A percentile compares a stretch with the other conserved stretches of the same genome.
These are phyloP conservation scores for sheep (Ovis aries) DNA, from an alignment of 2,113 vertebrate genomes.

Conservation along the genomic window ARS-UI_Ramb_v3.0 NC_056054.1:87809001-87809500, in stretches of 20 bases:
- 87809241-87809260: not conserved
- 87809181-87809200: not conserved
- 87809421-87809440: not conserved
- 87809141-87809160: not conserved
- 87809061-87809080: slow-evolving; percentile 53
- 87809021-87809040: slow-evolving; percentile 45
- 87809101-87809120: slow-evolving; percentile 14
- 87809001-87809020: slow-evolving; percentile 60
- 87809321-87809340: not conserved
- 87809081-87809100: not conserved
- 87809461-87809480: not conserved
- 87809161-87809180: not conserved
- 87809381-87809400: fast-evolving
- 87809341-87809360: not conserved
- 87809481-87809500: not conserved
- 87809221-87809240: not conserved
- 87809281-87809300: not conserved
- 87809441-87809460: not conserved
- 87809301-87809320: not conserved
- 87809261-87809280: not conserved
- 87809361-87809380: not conserved
- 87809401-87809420: not conserved
- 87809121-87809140: slow-evolving; percentile 26
- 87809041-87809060: slow-evolving; percentile 56
- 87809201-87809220: slow-evolving; percentile 44